Evolutionary conservation across 2,888 invertebrate genomes (phyloP).

Genomic region (Calameuta filiformis): DNA sequence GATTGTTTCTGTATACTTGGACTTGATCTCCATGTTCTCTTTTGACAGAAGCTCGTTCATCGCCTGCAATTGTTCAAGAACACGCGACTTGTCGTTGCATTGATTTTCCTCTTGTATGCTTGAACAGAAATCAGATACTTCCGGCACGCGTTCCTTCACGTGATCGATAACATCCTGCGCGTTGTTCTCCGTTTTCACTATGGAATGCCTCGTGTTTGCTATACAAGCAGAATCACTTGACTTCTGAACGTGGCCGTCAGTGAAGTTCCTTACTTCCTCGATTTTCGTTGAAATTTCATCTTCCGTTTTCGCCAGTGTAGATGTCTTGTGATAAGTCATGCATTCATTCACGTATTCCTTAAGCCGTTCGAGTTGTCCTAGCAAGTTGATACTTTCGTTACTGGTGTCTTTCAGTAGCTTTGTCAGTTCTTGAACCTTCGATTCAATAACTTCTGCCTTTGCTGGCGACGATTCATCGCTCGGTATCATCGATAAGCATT

Average conservation of each 20-base stretch:
- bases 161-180: neutral
- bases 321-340: neutral
- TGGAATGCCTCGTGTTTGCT: neutral
- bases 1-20: constrained; percentile 5
- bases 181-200: neutral
- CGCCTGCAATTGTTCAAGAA: neutral
- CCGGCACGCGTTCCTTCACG: neutral
- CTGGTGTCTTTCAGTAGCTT: neutral
- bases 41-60: constrained; percentile 13
- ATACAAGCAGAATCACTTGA: neutral
- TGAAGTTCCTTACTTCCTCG: neutral
- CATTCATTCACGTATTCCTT: neutral
- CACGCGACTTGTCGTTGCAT: neutral
- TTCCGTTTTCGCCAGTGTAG: neutral
- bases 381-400: neutral
- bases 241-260: neutral
- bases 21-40: constrained; percentile 11
- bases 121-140: neutral
- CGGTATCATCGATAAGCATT: neutral
- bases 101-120: neutral
- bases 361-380: neutral
- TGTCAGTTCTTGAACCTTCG: constrained; percentile 10
- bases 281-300: neutral
- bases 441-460: neutral
- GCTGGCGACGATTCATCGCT: neutral